Evolutionary conservation across 2,113 vertebrate genomes (phyloP), one percentile per base, ranked within the genome.

Genomic region (Hymenochirus boettgeri): DNA sequence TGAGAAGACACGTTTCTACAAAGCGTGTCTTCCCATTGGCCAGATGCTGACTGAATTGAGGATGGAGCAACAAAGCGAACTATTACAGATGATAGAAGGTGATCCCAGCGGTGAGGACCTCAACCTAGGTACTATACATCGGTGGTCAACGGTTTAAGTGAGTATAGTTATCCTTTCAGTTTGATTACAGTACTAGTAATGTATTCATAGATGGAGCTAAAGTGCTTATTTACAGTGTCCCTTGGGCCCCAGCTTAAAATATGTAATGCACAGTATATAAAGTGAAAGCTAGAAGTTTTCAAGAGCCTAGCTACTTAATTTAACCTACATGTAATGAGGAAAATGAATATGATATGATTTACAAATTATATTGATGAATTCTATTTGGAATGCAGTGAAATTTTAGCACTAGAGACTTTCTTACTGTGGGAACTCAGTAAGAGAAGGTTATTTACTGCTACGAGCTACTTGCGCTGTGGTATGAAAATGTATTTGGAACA

Each of bases 311-410:
- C 33, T 59, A 33, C 47, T 58, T 67, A 51, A 59, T 59, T 67
- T 67, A 52, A 52, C 64, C 42, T 15, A 26, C 56, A 52, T 59
- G 46, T 53, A 67, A 59, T 52, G 8, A 37, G 33, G 33, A 42
- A 67, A 59, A 51, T 59, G 57, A 67, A 67, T 59, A 59, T 67
- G 64, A 52, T 58, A 67, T 52, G 55, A 67, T 67, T 66, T 67
- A 47, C 59, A 67, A 67, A 67, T 67, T 59, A 21, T 53, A 67
- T 67, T 67, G 64, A 67, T 67, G 56, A 67, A 59, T 67, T 67
- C 64, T 67, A 59, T 67, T 67, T 52, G 18, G 64, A 52, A 59
- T 59, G 56, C 33, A 45, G 31, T 52, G 56, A 67, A 47, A 37
- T 42, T 52, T 21, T 31, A n/a, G 52, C 64, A 59, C 24, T 45